These are phyloP conservation scores for Dicerorhinus sumatrensis DNA, from an alignment of 2,113 vertebrate genomes.

Conservation along the genomic window DNA sequence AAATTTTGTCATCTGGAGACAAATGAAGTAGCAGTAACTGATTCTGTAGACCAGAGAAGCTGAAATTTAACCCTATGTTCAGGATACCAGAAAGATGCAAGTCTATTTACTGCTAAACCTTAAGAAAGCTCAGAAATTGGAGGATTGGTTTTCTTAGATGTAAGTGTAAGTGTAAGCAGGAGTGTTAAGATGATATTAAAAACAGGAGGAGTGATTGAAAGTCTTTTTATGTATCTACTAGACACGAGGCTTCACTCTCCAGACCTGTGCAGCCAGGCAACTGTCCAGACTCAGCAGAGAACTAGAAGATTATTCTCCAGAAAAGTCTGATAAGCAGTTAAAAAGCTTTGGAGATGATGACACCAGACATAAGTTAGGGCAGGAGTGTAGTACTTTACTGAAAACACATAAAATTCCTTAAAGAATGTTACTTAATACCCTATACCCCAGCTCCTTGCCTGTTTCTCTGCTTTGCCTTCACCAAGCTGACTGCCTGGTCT, in stretches of 20 bases:
- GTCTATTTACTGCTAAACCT: not conserved
- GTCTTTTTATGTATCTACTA: not conserved
- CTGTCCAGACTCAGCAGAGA: not conserved
- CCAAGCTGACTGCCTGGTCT: not conserved
- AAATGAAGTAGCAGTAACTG: not conserved
- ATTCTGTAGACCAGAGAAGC: not conserved
- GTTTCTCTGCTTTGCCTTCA: not conserved
- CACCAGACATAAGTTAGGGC: not conserved
- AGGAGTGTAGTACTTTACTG: not conserved
- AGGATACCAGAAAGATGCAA: not conserved
- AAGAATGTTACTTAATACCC: not conserved
- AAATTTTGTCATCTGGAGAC: conserved; percentile 18
- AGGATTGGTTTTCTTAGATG: not conserved
- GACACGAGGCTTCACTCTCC: not conserved
- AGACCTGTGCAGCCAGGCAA: not conserved
- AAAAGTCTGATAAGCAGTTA: not conserved
- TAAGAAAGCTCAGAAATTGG: not conserved
- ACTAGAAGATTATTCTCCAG: not conserved
- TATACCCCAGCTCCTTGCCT: not conserved
- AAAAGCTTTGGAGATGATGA: not conserved
- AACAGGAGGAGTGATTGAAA: not conserved
- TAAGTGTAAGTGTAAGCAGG: too few relatives aligned
- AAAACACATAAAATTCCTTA: not conserved
- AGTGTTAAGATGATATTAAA: not conserved
- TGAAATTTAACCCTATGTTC: not conserved